Percentiles rank a stretch among this genome's conserved stretches.
Evolutionary conservation across 2,113 vertebrate genomes (phyloP).

Genomic region (Lanius ludovicianus): DNA sequence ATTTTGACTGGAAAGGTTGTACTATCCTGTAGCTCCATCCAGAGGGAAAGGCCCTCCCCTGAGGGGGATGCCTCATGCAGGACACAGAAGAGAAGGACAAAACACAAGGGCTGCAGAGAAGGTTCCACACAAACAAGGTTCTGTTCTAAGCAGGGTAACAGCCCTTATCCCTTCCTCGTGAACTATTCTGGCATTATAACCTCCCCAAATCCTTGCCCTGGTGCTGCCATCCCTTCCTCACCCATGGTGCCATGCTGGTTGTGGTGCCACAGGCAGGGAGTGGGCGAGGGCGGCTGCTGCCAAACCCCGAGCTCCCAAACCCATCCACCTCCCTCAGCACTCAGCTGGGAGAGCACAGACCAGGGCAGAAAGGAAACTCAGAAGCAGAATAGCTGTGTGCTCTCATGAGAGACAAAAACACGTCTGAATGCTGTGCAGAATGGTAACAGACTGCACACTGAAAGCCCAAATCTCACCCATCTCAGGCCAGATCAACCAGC

Average conservation of each 20-base stretch:
- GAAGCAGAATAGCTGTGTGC: background rate
- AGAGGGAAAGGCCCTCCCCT: background rate
- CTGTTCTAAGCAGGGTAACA: background rate
- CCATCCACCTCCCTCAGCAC: rapidly evolving
- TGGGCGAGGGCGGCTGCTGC: rapidly evolving
- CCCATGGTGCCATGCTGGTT: no score
- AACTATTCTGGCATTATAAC: background rate
- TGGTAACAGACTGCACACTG: background rate
- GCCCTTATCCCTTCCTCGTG: background rate
- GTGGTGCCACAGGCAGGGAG: background rate
- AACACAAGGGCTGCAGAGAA: background rate
- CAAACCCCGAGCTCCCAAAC: rapidly evolving
- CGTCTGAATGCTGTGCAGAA: background rate
- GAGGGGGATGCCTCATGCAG: background rate
- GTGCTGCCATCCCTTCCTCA: background rate
- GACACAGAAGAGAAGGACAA: rapidly evolving
- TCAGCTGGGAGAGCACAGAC: background rate
- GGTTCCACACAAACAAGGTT: background rate
- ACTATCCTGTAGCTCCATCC: background rate
- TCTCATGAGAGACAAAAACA: background rate
- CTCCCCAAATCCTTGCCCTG: background rate
- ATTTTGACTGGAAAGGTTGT: background rate
- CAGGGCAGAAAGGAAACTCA: background rate
- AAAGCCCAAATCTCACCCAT: background rate
- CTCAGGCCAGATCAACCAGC: background rate